A percentile compares a stretch with the other conserved stretches of the same genome.
Evolutionary conservation across 2,888 invertebrate genomes (phyloP).

Genomic region (Tromatobia lineatoria): DNA sequence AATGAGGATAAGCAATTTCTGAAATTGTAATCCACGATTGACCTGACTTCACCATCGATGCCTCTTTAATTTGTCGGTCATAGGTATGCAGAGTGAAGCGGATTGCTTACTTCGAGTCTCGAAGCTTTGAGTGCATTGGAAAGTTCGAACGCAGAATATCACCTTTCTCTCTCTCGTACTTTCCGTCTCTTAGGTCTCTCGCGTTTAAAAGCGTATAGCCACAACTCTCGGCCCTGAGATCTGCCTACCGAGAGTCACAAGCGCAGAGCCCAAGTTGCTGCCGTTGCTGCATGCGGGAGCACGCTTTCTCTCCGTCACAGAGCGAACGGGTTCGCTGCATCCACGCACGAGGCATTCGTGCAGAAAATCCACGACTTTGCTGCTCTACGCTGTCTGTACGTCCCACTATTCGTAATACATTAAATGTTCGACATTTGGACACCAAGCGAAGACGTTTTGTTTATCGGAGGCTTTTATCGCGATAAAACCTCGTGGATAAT

Average conservation of each 20-base stretch:
- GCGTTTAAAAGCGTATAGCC: conserved; percentile 41
- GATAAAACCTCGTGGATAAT: conserved; percentile 30
- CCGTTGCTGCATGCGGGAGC: conserved; percentile 25
- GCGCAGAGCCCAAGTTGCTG: neutral
- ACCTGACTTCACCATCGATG: neutral
- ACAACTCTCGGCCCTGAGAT: conserved; percentile 53
- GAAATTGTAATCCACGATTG: too few species aligned
- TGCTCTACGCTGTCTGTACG: conserved; percentile 21
- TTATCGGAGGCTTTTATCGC: conserved; percentile 54
- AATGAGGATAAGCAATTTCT: too few species aligned
- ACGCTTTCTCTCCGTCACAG: conserved; percentile 56
- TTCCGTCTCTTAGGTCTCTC: conserved; percentile 12
- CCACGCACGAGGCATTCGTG: conserved; percentile 52
- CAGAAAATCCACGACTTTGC: conserved; percentile 47
- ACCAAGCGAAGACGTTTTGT: conserved; percentile 30
- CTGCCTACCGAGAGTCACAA: conserved; percentile 56
- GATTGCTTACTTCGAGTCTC: neutral
- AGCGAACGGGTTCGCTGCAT: conserved; percentile 43
- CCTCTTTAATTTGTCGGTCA: conserved; percentile 21
- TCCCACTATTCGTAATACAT: conserved; percentile 10
- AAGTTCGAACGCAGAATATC: conserved; percentile 60
- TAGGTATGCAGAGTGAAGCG: conserved; percentile 23
- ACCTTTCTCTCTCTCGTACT: conserved; percentile 41
- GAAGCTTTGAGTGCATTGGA: conserved; percentile 61
- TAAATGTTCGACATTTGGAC: conserved; percentile 46